Percentiles rank a stretch among this genome's conserved stretches.
Evolutionary conservation across 2,888 invertebrate species (phyloP).

Genomic region (Protula sp.): DNA sequence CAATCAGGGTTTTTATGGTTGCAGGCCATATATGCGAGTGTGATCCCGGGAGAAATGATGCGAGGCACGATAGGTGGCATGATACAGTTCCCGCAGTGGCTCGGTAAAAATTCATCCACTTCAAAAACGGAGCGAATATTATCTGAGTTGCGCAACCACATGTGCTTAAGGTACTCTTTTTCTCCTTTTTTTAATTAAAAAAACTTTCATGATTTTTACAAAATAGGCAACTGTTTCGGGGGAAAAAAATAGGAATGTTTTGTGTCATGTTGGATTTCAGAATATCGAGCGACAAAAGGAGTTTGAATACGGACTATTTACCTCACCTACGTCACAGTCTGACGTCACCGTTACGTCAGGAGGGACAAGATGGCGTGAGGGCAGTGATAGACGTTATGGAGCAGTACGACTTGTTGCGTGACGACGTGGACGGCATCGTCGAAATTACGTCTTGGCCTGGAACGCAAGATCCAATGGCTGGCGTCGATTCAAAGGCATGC

Average conservation of each 20-base stretch:
- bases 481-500: slow-evolving; percentile 59
- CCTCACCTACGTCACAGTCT: slow-evolving; percentile 71
- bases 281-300: slow-evolving; percentile 73
- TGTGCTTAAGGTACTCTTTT: slow-evolving; percentile 65
- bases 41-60: slow-evolving; percentile 82
- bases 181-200: no score
- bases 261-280: slow-evolving; percentile 53
- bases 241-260: no score
- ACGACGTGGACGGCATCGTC: slow-evolving; percentile 83
- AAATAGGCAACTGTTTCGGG: no score
- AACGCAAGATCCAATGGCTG: slow-evolving; percentile 66
- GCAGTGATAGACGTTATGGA: slow-evolving; percentile 69
- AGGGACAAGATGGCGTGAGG: slow-evolving; percentile 68
- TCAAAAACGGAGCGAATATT: slow-evolving; percentile 75
- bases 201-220: no score
- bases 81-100: slow-evolving; percentile 90
- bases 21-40: slow-evolving; percentile 79
- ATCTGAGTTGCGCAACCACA: slow-evolving; percentile 82
- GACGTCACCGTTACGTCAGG: slow-evolving; percentile 67
- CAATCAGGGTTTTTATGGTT: no score
- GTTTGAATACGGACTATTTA: slow-evolving; percentile 84
- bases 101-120: slow-evolving; percentile 84
- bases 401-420: slow-evolving; percentile 78
- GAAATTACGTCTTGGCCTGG: slow-evolving; percentile 80
- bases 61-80: slow-evolving; percentile 72